A percentile compares a stretch with the other conserved stretches of the same genome.
phyloP scores from a whole-genome alignment of 2,113 vertebrate species.

The Equus quagga region DNA sequence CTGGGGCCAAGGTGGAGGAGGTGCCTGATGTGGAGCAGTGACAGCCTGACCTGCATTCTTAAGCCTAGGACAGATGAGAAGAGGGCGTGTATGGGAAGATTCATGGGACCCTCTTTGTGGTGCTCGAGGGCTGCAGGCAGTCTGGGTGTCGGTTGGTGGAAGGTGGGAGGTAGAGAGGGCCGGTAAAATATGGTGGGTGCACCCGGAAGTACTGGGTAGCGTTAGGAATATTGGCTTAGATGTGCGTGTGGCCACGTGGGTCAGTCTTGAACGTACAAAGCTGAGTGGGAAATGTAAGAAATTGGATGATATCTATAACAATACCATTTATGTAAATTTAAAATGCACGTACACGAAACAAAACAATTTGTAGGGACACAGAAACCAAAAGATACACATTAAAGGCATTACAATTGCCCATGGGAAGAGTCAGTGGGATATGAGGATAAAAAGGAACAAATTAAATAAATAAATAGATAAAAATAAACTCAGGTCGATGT shows the following conservation, averaged over 20 bases:
- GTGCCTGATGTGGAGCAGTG: not conserved
- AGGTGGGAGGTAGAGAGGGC: not conserved
- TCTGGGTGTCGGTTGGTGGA: not conserved
- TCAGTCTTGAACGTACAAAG: not conserved
- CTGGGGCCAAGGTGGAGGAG: too few species aligned
- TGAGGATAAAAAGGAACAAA: not conserved
- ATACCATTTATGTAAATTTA: too few species aligned
- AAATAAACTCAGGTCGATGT: not conserved
- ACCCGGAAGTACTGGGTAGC: fast-evolving
- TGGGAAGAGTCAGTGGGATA: not conserved
- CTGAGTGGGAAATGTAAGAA: not conserved
- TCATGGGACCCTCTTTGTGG: fast-evolving
- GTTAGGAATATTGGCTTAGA: not conserved
- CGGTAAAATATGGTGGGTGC: not conserved
- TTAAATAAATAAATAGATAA: too few species aligned
- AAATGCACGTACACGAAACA: not conserved
- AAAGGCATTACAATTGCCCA: not conserved
- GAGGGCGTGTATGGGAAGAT: fast-evolving
- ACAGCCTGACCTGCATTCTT: not conserved
- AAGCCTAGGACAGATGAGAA: not conserved
- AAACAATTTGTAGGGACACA: not conserved
- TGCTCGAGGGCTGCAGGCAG: not conserved
- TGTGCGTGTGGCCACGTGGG: fast-evolving
- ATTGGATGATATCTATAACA: not conserved
- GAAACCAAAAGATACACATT: not conserved